These are phyloP conservation scores for Enteromius viviparus DNA, from an alignment of 2,797 vertebrate genomes.

Conservation along the genomic window DNA sequence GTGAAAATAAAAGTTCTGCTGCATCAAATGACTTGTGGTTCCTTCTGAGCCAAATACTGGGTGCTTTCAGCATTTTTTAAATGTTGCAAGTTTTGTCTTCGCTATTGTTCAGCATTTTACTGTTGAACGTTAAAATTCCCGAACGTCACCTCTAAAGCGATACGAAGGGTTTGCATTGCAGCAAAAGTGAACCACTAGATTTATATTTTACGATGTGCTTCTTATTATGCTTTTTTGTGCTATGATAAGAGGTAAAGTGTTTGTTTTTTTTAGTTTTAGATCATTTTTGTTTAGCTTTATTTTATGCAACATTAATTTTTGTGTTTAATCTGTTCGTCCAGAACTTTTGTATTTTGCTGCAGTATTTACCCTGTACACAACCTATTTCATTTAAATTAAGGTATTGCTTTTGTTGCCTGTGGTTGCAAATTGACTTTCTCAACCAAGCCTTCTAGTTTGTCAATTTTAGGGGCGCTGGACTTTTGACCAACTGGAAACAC, in stretches of 20 bases:
- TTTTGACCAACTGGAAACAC: slow-evolving; percentile 99
- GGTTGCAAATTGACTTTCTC: slow-evolving; percentile 76
- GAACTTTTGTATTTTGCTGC: slow-evolving; percentile 83
- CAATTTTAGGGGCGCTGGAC: slow-evolving; percentile 96
- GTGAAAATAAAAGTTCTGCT: slow-evolving; percentile 29
- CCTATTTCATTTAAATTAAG: slow-evolving; percentile 72
- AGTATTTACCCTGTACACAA: slow-evolving; percentile 76
- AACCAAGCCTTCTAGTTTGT: slow-evolving; percentile 88
- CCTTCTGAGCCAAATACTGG: neutral
- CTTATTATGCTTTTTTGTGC: neutral
- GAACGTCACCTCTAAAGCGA: slow-evolving; percentile 48
- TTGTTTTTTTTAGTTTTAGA: neutral
- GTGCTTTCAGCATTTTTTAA: slow-evolving; percentile 18
- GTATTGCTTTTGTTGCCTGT: slow-evolving; percentile 73
- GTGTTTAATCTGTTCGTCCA: slow-evolving; percentile 64
- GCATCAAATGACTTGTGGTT: neutral
- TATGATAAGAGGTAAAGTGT: neutral
- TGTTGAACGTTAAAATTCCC: slow-evolving; percentile 21
- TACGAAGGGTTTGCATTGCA: slow-evolving; percentile 81
- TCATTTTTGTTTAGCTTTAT: neutral
- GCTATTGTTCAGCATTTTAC: slow-evolving; percentile 29
- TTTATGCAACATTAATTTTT: neutral
- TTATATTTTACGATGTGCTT: neutral
- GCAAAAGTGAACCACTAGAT: slow-evolving; percentile 76
- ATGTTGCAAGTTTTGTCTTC: slow-evolving; percentile 15